Evolutionary conservation across 2,888 invertebrate genomes (phyloP).

Genomic region (Netelia melanura): DNA sequence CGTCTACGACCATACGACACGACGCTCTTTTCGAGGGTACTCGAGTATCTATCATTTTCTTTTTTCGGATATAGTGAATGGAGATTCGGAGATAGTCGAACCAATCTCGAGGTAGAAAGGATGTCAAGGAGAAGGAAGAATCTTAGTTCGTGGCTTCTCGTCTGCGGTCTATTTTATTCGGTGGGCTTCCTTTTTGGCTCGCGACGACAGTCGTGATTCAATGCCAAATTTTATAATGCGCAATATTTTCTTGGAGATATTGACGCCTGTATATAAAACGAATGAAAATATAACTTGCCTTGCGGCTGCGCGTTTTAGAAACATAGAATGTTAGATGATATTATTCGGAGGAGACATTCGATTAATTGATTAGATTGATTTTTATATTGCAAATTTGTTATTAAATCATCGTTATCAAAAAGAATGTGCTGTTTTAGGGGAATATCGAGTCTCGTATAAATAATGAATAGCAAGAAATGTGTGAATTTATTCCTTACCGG

Average conservation of each 20-base stretch:
- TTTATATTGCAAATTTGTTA: too few species aligned
- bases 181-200: conserved; percentile 26
- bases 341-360: not conserved
- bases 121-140: conserved; percentile 54
- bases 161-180: conserved; percentile 1
- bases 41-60: conserved; percentile 9
- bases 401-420: too few species aligned
- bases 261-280: not conserved
- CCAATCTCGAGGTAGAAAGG: conserved; percentile 28
- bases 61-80: not conserved
- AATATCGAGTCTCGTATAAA: too few species aligned
- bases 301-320: too few species aligned
- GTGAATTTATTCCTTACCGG: too few species aligned
- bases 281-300: too few species aligned
- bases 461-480: too few species aligned
- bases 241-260: conserved; percentile 25
- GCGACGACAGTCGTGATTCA: conserved; percentile 6
- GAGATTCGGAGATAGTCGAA: conserved; percentile 29
- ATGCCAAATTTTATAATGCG: conserved; percentile 43
- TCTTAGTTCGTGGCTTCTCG: conserved; percentile 12
- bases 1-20: not conserved
- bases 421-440: too few species aligned
- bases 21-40: not conserved
- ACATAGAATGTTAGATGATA: too few species aligned
- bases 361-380: too few species aligned